phyloP scores from a whole-genome alignment of 35 echinoderm and acorn worm genomes.

The Holothuria glaberrima region DNA sequence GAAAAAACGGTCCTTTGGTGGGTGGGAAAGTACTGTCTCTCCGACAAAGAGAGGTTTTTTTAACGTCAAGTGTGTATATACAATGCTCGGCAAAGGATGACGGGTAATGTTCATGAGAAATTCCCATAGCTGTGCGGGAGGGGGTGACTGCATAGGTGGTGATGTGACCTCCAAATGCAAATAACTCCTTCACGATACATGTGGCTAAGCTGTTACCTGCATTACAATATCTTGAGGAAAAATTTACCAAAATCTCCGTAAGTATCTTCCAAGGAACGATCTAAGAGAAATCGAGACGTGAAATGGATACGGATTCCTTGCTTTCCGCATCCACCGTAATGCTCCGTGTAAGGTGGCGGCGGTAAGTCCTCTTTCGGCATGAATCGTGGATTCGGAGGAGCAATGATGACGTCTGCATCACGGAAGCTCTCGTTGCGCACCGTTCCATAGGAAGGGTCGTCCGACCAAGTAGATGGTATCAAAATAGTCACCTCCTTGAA shows the following conservation, averaged over 20 bases:
- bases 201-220: too few relatives aligned
- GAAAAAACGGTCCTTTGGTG: too few relatives aligned
- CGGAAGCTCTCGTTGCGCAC: conserved; percentile 57
- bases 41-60: too few relatives aligned
- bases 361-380: background rate
- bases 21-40: too few relatives aligned
- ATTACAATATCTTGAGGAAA: too few relatives aligned
- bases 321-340: conserved; percentile 71
- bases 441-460: conserved; percentile 24
- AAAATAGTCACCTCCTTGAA: conserved; percentile 75
- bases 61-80: too few relatives aligned
- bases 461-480: conserved; percentile 65
- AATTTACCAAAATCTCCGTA: conserved; percentile 80
- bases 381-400: conserved; percentile 66
- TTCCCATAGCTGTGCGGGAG: too few relatives aligned
- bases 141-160: too few relatives aligned
- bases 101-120: too few relatives aligned
- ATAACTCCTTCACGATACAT: too few relatives aligned
- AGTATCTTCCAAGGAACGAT: conserved; percentile 20
- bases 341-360: conserved; percentile 62
- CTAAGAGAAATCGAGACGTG: conserved; percentile 62
- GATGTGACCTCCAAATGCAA: too few relatives aligned
- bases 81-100: too few relatives aligned
- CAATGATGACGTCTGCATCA: conserved; percentile 71
- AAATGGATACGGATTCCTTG: conserved; percentile 70